Evolutionary conservation across 2,113 vertebrate genomes (phyloP).

Genomic region (Syrmaticus mikado): DNA sequence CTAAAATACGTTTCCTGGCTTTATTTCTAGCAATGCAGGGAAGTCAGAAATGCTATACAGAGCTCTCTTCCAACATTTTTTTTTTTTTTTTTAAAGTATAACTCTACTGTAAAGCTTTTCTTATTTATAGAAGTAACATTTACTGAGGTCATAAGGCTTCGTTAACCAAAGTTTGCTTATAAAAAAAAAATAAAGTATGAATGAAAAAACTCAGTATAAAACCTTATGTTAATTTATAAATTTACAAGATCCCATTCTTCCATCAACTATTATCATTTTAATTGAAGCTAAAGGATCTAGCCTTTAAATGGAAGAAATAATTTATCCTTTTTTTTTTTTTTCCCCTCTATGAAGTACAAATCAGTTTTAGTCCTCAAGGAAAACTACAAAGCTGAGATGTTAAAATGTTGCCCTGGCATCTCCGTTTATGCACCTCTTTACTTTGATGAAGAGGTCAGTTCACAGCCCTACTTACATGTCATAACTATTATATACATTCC

Average conservation of each 20-base stretch:
- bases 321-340: not conserved
- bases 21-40: not conserved
- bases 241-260: not conserved
- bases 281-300: not conserved
- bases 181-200: not conserved
- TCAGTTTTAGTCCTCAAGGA: not conserved
- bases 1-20: not conserved
- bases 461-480: conserved; percentile 2
- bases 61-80: not conserved
- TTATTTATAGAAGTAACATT: not conserved
- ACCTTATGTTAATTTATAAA: not conserved
- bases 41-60: not conserved
- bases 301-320: rapidly evolving
- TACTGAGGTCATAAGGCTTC: not conserved
- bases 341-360: not conserved
- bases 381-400: not conserved
- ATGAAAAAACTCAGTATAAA: not conserved
- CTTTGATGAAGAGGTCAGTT: not conserved
- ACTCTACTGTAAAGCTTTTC: not conserved
- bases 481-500: not conserved
- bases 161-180: not conserved
- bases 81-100: not conserved
- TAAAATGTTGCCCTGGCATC: not conserved
- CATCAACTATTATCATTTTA: not conserved
- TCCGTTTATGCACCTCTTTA: not conserved